Percentiles rank a stretch among this genome's conserved stretches.
These are phyloP conservation scores for Ctenicera cuprea DNA, from an alignment of 2,888 invertebrate species.

Conservation along the genomic window DNA sequence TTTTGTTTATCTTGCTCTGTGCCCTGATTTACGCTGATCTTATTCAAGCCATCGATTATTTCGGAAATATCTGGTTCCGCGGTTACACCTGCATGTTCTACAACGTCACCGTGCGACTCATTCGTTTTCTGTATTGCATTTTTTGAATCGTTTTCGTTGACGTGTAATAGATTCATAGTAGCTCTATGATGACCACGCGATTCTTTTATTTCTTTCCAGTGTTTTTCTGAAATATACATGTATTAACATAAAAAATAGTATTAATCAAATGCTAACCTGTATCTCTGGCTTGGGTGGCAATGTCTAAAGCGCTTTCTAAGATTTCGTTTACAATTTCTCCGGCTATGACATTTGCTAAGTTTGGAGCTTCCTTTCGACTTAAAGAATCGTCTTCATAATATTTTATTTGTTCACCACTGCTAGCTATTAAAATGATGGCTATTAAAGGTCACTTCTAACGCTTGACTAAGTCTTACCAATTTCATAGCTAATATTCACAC, in stretches of 20 bases:
- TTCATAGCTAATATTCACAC: conserved; percentile 56
- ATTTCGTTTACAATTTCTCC: conserved; percentile 68
- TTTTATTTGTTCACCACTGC: conserved; percentile 56
- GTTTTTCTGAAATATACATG: conserved; percentile 19
- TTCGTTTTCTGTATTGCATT: conserved; percentile 33
- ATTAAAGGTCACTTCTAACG: not conserved
- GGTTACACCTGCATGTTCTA: conserved; percentile 5
- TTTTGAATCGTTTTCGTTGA: not conserved
- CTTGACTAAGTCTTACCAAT: conserved; percentile 50
- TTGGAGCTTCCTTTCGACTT: no score
- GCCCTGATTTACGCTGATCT: conserved; percentile 47
- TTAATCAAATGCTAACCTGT: conserved; percentile 33
- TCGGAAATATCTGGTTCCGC: conserved; percentile 34
- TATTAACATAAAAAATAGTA: no score
- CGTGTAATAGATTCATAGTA: conserved; percentile 2
- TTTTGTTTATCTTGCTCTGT: conserved; percentile 43
- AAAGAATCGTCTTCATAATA: conserved; percentile 34
- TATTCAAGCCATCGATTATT: conserved; percentile 57
- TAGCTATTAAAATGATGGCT: no score
- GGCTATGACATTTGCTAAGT: no score
- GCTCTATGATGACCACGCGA: conserved; percentile 12
- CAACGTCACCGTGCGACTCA: conserved; percentile 28
- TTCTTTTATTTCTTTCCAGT: conserved; percentile 41
- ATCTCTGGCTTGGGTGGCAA: conserved; percentile 53
- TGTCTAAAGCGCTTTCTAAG: conserved; percentile 68